phyloP scores from a whole-genome alignment of 2,113 vertebrate genomes.

The Anarhynchus alexandrinus region DNA sequence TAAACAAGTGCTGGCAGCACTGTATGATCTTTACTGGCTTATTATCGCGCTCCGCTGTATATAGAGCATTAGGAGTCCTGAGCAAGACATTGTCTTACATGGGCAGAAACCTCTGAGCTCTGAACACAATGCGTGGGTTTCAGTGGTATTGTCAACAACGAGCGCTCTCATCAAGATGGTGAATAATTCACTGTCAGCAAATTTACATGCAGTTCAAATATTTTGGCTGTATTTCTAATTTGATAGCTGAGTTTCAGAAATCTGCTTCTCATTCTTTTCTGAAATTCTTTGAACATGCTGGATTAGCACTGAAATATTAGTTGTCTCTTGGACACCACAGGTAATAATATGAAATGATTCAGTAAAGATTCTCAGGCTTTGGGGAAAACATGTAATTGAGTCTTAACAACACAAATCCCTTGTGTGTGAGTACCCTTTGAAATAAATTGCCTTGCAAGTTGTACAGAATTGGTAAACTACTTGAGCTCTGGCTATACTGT shows the following conservation, averaged over 20 bases:
- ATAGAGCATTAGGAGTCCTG: not conserved
- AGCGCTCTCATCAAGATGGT: not conserved
- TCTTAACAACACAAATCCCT: not conserved
- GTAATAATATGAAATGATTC: not conserved
- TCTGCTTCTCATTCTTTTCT: not conserved
- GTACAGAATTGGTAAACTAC: not conserved
- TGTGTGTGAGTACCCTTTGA: rapidly evolving
- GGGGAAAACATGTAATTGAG: not conserved
- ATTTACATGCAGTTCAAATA: not conserved
- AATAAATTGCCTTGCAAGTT: not conserved
- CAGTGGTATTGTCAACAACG: not conserved
- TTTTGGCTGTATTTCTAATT: not conserved
- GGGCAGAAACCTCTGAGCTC: constrained; percentile 9
- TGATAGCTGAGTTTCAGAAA: not conserved
- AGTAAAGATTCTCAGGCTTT: not conserved
- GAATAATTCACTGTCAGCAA: constrained; percentile 4
- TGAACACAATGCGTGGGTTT: not conserved
- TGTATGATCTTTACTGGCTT: not conserved
- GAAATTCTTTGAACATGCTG: not conserved
- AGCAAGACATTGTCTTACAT: not conserved
- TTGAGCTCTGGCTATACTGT: not conserved
- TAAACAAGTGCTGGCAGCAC: not conserved
- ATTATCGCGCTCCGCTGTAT: not conserved
- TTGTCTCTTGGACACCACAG: not conserved
- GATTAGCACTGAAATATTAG: not conserved